Base-by-base conservation (phyloP, 2,797 vertebrate genomes). In the Gymnothorax reevesii region DNA sequence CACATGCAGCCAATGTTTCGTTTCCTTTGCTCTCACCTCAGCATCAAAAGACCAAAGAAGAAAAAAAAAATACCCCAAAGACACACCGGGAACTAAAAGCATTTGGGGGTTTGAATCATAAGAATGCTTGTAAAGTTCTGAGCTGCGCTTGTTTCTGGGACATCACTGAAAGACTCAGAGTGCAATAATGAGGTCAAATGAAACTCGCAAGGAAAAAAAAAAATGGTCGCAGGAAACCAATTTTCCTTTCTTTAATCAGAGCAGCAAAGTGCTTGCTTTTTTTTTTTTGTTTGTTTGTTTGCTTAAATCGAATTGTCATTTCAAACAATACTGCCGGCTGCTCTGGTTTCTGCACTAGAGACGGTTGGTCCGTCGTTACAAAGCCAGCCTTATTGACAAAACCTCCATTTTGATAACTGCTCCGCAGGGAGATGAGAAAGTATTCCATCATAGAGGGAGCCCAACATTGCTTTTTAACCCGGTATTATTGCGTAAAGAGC, bases 31-130 rank as follows among this genome's bases (percentile, higher is more conserved):
- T 92, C 91, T 93, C 92, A 93, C 94, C 94, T 93, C 94, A 95
- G 94, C 94, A 95, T 95, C 94, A 95, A 93, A 95, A 93, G 92
- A 95, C 91, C 93, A 94, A 94, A 95, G 33, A 42, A 42, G 33
- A 42, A 77, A 77, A 73, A 73, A 77, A 77, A 80, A 94, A 95
- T n/a, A 94, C 91, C 93, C 93, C 93, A 90, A 90, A 94, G 95
- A 95, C 94, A 93, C 94, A 94, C 94, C 93, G 82, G 22, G 82
- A 83, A 60, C 82, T 60, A 60, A 83, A 60, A 83, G 82, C 25
- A 55, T 52, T 80, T 80, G 94, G 95, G 94, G 94, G 93, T 83
- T 33, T 95, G 93, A 94, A 93, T 86, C 88, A 87, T 75, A 85
- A 88, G 88, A 86, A 33, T 69, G 57, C 42, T 57, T 49, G n/a